Conservation (phyloP, 2,888 invertebrate species). For the Drosophila siamana region DNA sequence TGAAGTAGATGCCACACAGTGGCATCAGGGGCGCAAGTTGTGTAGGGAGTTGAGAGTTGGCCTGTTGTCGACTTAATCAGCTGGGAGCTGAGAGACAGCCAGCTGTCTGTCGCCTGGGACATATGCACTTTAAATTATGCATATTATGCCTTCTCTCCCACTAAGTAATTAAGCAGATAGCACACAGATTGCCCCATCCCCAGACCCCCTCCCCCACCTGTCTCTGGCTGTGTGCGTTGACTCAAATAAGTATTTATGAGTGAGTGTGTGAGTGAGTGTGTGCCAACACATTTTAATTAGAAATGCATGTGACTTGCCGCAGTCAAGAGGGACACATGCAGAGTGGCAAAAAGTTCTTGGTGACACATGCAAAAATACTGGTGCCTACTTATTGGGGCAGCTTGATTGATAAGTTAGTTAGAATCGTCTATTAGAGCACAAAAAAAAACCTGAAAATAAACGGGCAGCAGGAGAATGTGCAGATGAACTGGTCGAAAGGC, state of each 20-base stretch:
- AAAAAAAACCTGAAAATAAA: conserved; percentile 11
- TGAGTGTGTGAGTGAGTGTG: conserved; percentile 15
- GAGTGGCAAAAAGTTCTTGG: conserved; percentile 1
- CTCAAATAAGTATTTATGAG: conserved; percentile 61
- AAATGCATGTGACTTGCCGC: conserved; percentile 54
- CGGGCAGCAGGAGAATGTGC: neutral
- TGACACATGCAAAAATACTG: conserved; percentile 25
- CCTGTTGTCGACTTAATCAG: conserved; percentile 71
- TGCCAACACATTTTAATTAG: conserved; percentile 65
- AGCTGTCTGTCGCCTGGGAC: conserved; percentile 34
- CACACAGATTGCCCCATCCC: conserved; percentile 39
- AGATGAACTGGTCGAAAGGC: conserved; percentile 11
- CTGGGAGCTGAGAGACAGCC: conserved; percentile 54
- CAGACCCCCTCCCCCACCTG: conserved; percentile 4
- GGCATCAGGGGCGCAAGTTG: neutral
- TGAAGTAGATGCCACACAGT: neutral
- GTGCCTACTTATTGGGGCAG: conserved; percentile 35
- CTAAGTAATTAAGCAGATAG: conserved; percentile 79
- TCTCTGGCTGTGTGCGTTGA: conserved; percentile 7
- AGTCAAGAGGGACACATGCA: conserved; percentile 11
- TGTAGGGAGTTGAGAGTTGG: conserved; percentile 19
- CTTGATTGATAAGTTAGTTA: conserved; percentile 72
- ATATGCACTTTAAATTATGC: conserved; percentile 79
- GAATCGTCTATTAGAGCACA: conserved; percentile 34
- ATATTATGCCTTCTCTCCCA: conserved; percentile 54